Percentiles rank a stretch among this genome's conserved stretches.
Conservation (phyloP, 2,113 vertebrate species). For the Excalfactoria chinensis region DNA sequence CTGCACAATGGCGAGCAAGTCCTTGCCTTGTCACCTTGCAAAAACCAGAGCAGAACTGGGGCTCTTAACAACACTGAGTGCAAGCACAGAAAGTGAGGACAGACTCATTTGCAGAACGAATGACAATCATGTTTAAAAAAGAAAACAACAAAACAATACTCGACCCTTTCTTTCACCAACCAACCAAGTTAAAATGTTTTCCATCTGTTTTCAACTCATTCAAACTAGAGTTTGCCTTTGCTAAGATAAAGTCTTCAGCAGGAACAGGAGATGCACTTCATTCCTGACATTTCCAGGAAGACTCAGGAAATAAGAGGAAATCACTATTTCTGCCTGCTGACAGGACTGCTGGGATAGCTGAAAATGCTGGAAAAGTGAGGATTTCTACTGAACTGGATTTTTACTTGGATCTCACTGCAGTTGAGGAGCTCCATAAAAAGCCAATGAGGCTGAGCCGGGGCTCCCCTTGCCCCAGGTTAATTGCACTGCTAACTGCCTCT, state of each 20-base stretch:
- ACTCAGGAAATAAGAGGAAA: not conserved
- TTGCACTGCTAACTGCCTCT: not conserved
- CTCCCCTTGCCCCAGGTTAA: not conserved
- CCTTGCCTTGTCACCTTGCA: not conserved
- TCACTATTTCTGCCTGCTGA: slow-evolving; percentile 21
- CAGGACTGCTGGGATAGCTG: slow-evolving; percentile 19
- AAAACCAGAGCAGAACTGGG: not conserved
- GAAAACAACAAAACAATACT: accelerated
- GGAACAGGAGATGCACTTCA: not conserved
- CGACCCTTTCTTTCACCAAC: not conserved
- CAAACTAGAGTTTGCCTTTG: not conserved
- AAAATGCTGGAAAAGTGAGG: not conserved
- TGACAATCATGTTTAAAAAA: not conserved
- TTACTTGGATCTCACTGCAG: not conserved
- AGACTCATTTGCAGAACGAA: not conserved
- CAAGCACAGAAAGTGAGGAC: not conserved
- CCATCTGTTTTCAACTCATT: not conserved
- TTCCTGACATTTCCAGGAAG: not conserved
- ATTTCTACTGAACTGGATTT: not conserved
- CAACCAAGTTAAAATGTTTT: not conserved
- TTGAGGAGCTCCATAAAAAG: not conserved
- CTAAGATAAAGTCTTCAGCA: not conserved
- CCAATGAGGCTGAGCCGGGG: not conserved
- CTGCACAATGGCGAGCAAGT: not conserved
- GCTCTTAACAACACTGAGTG: accelerated